Evolutionary conservation across 2,797 vertebrate species (phyloP).

Genomic region (Molossus molossus): DNA sequence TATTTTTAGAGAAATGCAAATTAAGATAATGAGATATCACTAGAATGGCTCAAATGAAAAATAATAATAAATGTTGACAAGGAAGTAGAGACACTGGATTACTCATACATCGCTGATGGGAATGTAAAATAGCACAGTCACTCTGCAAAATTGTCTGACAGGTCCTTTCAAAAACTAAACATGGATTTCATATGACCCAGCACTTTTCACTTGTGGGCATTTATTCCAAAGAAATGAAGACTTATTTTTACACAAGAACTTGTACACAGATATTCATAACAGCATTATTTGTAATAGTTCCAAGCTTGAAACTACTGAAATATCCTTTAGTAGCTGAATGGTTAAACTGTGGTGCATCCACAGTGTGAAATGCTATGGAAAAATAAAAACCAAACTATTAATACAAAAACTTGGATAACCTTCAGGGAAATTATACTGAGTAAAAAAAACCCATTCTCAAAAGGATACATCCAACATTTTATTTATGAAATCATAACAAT

Average conservation of each 20-base stretch:
- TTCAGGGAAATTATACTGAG: neutral
- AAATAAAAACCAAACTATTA: neutral
- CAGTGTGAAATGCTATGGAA: neutral
- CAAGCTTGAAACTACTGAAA: neutral
- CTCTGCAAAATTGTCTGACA: neutral
- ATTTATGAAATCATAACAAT: neutral
- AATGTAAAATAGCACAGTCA: neutral
- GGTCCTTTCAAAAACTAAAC: neutral
- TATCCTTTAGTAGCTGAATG: neutral
- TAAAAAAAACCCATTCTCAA: neutral
- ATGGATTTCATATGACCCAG: neutral
- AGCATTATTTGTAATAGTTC: neutral
- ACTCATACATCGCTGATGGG: neutral
- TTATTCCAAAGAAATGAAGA: neutral
- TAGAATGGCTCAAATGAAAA: neutral
- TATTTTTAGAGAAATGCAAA: neutral
- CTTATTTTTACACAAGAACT: neutral
- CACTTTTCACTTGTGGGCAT: neutral
- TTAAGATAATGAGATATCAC: neutral
- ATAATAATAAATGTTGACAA: constrained; percentile 21
- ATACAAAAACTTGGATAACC: neutral
- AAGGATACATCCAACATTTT: neutral
- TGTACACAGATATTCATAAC: neutral
- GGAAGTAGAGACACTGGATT: neutral
- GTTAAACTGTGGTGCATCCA: neutral